Conservation (phyloP, 2,113 vertebrate species). For the Rhineura floridana region DNA sequence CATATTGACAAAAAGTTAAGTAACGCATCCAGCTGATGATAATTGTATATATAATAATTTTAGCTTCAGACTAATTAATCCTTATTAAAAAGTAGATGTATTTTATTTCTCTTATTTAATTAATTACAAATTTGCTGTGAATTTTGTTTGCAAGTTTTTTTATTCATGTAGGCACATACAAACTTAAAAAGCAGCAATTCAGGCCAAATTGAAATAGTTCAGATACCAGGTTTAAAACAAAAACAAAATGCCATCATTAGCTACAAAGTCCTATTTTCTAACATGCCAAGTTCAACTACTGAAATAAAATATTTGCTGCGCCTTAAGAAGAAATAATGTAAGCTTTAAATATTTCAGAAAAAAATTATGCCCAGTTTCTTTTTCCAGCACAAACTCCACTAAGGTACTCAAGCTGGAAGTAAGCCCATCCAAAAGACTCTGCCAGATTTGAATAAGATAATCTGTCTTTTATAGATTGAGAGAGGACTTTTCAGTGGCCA, state of each 20-base stretch:
- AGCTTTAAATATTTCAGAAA: conserved; percentile 13
- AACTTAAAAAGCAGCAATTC: background rate
- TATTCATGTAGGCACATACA: background rate
- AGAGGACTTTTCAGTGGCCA: conserved; percentile 55
- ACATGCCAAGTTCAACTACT: background rate
- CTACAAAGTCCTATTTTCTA: background rate
- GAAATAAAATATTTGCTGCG: conserved; percentile 39
- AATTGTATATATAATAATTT: conserved; percentile 32
- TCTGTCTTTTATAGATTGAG: background rate
- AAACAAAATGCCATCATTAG: conserved; percentile 12
- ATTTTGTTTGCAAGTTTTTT: background rate
- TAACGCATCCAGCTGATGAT: conserved; percentile 21
- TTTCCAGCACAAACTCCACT: conserved; percentile 52
- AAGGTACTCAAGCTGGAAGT: conserved; percentile 24
- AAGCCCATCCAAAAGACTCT: conserved; percentile 6
- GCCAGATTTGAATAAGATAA: conserved; percentile 6
- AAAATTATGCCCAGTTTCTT: conserved; percentile 13
- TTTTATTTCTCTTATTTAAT: background rate
- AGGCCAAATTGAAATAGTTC: background rate
- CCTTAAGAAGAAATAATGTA: background rate
- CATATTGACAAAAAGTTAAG: conserved; percentile 45
- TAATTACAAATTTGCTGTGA: background rate
- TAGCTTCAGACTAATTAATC: background rate
- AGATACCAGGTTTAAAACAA: background rate
- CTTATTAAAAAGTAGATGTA: background rate